Evolutionary conservation across 1,140 invertebrate genomes (phyloP).

Genomic region (Rhopalosiphum padi): DNA sequence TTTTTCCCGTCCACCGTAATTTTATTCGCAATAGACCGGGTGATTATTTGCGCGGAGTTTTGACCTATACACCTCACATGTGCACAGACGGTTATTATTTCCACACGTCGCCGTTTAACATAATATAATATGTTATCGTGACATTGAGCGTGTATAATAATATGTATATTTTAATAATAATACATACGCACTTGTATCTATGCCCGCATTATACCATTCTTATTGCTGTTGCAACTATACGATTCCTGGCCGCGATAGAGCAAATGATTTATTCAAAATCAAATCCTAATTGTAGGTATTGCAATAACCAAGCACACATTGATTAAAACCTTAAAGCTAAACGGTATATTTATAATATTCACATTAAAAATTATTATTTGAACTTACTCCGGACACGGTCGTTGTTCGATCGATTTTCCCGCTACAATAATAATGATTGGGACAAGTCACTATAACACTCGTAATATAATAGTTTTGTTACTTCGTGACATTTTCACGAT

Average conservation of each 20-base stretch:
- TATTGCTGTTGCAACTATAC: not conserved
- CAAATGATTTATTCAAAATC: not conserved
- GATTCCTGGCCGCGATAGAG: not conserved
- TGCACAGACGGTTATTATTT: not conserved
- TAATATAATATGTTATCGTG: not conserved
- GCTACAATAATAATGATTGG: too few relatives aligned
- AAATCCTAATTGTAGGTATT: not conserved
- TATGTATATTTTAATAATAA: not conserved
- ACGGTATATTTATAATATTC: too few relatives aligned
- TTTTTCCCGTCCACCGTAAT: not conserved
- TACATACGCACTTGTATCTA: not conserved
- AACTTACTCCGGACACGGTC: too few relatives aligned
- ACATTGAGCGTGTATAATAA: not conserved
- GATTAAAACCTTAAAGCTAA: not conserved
- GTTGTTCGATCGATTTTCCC: too few relatives aligned
- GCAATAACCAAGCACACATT: not conserved
- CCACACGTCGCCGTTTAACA: not conserved
- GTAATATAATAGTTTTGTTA: not conserved
- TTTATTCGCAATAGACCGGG: not conserved
- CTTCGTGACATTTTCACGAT: not conserved
- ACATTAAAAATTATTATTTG: too few relatives aligned
- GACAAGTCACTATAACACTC: too few relatives aligned
- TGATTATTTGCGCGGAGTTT: not conserved
- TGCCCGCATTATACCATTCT: not conserved
- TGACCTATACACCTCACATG: not conserved